Base-by-base conservation (phyloP, 2,888 invertebrate genomes). In the Agriotes lineatus region DNA sequence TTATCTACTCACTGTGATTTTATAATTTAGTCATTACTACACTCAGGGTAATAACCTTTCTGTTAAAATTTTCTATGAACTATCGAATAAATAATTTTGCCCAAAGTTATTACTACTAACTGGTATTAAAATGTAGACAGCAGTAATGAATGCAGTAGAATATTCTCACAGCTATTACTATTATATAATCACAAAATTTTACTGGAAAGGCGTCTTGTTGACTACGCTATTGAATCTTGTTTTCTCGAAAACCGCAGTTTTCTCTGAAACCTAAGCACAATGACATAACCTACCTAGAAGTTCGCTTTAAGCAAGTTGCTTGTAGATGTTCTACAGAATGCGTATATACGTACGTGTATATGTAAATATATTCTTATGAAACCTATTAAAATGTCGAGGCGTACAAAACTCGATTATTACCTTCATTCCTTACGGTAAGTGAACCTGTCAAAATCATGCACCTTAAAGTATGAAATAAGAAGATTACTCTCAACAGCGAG, bases 371-470 rank as follows among this genome's bases (percentile, higher is more conserved):
- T 61, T 35, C 33, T 50, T 45, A 48, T 22, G 37, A 19, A 37
- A 37, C 12, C 16, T 35, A 50, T 48, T 61, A 61, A 45, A 42
- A 22, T 37, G 61, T 61, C 61, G 30, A 12, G 19, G 33, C 50
- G 45, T 50, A 33, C 48, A 61, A 57, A 25, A 59, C 59, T 30
- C 42, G 45, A 22, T 59, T 59, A 61, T 61, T 61, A 61, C 35
- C 25, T 61, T 20, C 45, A 50, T 61, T 48, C 37, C 45, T 67
- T 57, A 67, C 58, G 62, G 67, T 62, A 62, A 62, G 57, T 62
- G 57, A 62, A 67, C 62, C 67, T 67, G 67, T 67, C 67, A 67
- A 67, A 67, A 67, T 37, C 61, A 45, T 44, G 25, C 14, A 52
- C 42, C n/a, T 20, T 35, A 35, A 62, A 39, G 22, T 56, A 19